A percentile compares a stretch with the other conserved stretches of the same genome.
Conservation (phyloP, 2,888 invertebrate species). For the Eilema griseolum region DNA sequence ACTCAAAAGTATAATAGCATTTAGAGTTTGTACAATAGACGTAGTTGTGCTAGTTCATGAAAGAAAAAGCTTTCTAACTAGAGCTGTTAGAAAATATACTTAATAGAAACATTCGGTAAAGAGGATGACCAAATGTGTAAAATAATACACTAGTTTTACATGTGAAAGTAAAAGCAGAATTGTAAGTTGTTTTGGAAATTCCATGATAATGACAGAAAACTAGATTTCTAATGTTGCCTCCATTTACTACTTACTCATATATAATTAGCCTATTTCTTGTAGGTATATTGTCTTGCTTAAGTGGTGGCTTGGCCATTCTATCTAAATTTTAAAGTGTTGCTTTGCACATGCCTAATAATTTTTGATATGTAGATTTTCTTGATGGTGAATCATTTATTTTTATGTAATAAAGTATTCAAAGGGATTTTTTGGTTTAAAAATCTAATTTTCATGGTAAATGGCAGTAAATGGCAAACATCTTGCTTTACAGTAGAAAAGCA, state of each 20-base stretch:
- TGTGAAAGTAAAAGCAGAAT: conserved; percentile 48
- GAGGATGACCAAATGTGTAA: conserved; percentile 7
- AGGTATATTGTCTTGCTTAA: neutral
- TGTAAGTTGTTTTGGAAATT: conserved; percentile 44
- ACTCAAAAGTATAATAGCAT: neutral
- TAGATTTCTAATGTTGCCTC: conserved; percentile 43
- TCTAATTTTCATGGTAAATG: too few species aligned
- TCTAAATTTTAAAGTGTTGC: too few species aligned
- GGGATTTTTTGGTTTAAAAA: too few species aligned
- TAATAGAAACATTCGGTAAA: neutral
- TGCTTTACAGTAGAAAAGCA: too few species aligned
- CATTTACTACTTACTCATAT: conserved; percentile 24
- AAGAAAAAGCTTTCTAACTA: conserved; percentile 11
- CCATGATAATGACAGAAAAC: conserved; percentile 48
- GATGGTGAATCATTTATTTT: too few species aligned
- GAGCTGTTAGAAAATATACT: conserved; percentile 9
- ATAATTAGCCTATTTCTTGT: neutral
- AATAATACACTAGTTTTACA: conserved; percentile 30
- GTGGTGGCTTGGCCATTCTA: neutral
- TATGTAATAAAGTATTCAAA: too few species aligned
- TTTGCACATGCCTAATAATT: too few species aligned
- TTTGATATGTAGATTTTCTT: too few species aligned
- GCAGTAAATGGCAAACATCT: too few species aligned
- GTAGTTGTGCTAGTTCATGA: neutral
- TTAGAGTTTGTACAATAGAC: conserved; percentile 1